phyloP scores from a whole-genome alignment of 2,113 vertebrate species.

The Myiopsitta monachus region DNA sequence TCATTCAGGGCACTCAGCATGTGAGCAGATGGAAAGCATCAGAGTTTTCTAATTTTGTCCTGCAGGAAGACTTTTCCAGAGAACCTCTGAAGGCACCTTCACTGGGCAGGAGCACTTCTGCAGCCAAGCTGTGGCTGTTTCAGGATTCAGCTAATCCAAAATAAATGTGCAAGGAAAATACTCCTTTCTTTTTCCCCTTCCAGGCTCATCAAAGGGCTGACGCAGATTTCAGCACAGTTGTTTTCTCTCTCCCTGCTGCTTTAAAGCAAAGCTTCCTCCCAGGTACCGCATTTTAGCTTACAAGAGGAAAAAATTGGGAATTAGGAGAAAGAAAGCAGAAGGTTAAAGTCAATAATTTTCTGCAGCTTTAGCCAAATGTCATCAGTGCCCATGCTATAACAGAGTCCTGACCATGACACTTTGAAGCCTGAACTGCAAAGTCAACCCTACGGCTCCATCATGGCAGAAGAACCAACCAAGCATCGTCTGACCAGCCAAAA shows the following conservation, averaged over 20 bases:
- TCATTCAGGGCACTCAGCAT: neutral
- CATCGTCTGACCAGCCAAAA: neutral
- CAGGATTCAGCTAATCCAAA: neutral
- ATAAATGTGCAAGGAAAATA: neutral
- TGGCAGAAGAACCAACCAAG: neutral
- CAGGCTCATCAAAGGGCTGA: neutral
- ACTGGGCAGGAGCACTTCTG: neutral
- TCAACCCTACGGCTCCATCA: neutral
- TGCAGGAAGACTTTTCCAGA: neutral
- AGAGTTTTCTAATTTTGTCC: neutral
- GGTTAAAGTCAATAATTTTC: neutral
- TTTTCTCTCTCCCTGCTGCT: neutral
- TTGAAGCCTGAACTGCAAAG: neutral
- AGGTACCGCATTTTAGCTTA: neutral
- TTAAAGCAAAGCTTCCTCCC: neutral
- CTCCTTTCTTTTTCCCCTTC: neutral
- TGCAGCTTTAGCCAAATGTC: neutral
- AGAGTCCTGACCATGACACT: neutral
- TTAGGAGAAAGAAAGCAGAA: neutral
- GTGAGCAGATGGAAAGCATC: slow-evolving; percentile 8
- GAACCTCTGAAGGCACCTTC: neutral
- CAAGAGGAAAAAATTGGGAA: neutral
- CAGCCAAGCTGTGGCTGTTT: neutral
- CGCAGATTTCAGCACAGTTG: neutral
- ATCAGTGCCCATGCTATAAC: neutral